Base-by-base conservation (phyloP, 1,140 invertebrate genomes). In the Trichogramma pretiosum region DNA sequence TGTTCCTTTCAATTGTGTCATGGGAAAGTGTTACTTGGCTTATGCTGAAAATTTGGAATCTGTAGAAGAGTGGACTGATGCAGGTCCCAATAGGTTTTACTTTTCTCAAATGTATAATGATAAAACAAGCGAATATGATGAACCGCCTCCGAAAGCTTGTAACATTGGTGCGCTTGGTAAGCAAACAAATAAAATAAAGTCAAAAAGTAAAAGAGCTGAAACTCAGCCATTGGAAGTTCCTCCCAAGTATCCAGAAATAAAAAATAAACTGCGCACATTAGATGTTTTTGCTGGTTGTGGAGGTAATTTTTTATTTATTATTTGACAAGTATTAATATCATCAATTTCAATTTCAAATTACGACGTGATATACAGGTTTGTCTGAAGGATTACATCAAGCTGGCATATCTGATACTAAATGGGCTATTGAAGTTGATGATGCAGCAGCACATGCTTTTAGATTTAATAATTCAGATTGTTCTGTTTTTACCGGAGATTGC, bases 211-310 rank as follows among this genome's bases (percentile, higher is more conserved):
- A 63, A 75, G 72, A 46, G 59, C 59, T 9, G 59, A 62, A 8
- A 34, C 28, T n/a, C 33, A 35, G 55, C 46, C 9, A 8, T 59
- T 58, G 38, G 48, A 64, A 8, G 62, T 49, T 49, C 50, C 59
- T 19, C 51, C 62, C 36, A 50, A 65, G 2, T 65, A 65, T 47
- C 56, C 57, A 7, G 21, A 42, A 16, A 60, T 78, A 23, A 49
- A 65, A 0, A 65, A 63, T 44, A 79, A 77, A 35, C 63, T 92
- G 18, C 68, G 70, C 57, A 80, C 79, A 30, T 67, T 93, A 40
- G 89, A 93, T 65, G 82, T 93, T n/a, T 93, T 93, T 73, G 85
- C 89, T 54, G 89, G 89, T 1, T 92, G 89, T 68, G 89, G 89
- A 39, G 89, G 86, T 78, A 63, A 54, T 48, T 56, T 52, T 46